A percentile compares a stretch with the other conserved stretches of the same genome.
Conservation (phyloP, 30 jellyfish, hydroid and myxozoan genomes). For the Aurelia coerulea region DNA sequence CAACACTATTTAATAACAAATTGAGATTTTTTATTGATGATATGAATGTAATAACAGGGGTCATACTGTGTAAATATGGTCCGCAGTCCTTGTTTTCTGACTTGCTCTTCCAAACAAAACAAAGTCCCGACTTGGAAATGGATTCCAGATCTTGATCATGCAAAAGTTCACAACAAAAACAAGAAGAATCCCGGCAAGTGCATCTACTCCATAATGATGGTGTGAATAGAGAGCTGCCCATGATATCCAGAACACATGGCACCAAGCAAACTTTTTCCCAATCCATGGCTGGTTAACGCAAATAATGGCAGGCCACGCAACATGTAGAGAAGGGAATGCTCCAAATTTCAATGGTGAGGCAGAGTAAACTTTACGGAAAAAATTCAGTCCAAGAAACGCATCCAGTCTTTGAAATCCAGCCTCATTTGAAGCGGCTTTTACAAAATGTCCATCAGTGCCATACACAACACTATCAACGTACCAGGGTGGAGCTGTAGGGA, state of each 20-base stretch:
- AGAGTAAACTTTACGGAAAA: slow-evolving; percentile 92
- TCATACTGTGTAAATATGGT: slow-evolving; percentile 2
- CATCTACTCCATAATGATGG: slow-evolving; percentile 98
- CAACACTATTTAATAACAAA: too few relatives aligned
- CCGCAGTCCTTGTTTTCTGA: slow-evolving; percentile 8
- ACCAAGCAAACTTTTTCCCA: slow-evolving; percentile 97
- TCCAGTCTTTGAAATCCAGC: slow-evolving; percentile 98
- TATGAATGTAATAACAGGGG: too few relatives aligned
- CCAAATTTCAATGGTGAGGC: slow-evolving; percentile 97
- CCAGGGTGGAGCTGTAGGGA: slow-evolving; percentile 99
- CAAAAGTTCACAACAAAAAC: slow-evolving; percentile 95
- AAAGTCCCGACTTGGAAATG: slow-evolving; percentile 66
- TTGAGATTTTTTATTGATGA: too few relatives aligned
- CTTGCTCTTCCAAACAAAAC: slow-evolving; percentile 20
- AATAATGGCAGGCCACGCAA: slow-evolving; percentile 97
- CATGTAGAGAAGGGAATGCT: slow-evolving; percentile 98
- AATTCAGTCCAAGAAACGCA: slow-evolving; percentile 85
- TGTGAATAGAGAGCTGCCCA: slow-evolving; percentile 99
- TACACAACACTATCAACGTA: slow-evolving; percentile 97
- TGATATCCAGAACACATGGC: slow-evolving; percentile 92
- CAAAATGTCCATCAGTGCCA: slow-evolving; percentile 85
- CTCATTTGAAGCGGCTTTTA: slow-evolving; percentile 88
- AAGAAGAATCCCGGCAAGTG: slow-evolving; percentile 88
- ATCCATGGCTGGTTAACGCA: slow-evolving; percentile 94
- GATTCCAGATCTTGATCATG: slow-evolving; percentile 94